These are phyloP conservation scores for Peribatodes rhomboidaria DNA, from an alignment of 2,888 invertebrate species.

Conservation along the genomic window DNA sequence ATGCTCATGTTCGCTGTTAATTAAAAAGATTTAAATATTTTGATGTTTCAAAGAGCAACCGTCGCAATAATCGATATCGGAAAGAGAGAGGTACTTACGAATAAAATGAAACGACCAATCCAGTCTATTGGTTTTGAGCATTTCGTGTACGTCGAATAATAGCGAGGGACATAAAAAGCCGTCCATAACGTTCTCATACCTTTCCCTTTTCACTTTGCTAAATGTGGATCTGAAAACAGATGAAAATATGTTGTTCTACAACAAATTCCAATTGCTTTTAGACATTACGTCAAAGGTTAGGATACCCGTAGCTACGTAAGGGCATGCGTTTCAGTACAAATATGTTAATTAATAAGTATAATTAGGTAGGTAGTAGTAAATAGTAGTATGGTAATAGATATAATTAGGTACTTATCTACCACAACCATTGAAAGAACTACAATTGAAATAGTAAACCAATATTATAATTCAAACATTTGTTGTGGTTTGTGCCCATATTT, in stretches of 20 bases:
- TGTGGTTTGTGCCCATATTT: too few relatives aligned
- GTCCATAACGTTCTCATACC: conserved; percentile 13
- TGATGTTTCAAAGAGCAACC: conserved; percentile 14
- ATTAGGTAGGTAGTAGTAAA: too few relatives aligned
- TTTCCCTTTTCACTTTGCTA: conserved; percentile 17
- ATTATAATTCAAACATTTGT: too few relatives aligned
- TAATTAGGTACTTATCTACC: too few relatives aligned
- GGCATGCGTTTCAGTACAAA: too few relatives aligned
- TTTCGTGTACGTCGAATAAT: conserved; percentile 27
- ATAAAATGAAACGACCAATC: conserved; percentile 25
- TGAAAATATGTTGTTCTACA: conserved; percentile 10
- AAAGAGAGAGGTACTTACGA: conserved; percentile 23
- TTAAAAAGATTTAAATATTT: conserved; percentile 11
- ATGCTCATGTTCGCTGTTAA: background rate
- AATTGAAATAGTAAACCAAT: too few relatives aligned
- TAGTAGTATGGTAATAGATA: too few relatives aligned
- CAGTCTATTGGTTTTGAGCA: conserved; percentile 26
- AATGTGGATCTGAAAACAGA: conserved; percentile 14
- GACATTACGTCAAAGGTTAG: background rate
- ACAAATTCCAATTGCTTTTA: conserved; percentile 8
- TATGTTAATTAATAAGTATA: too few relatives aligned
- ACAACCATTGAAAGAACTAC: too few relatives aligned
- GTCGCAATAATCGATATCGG: conserved; percentile 20
- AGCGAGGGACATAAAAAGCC: conserved; percentile 20
- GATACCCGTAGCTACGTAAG: background rate